A percentile compares a stretch with the other conserved stretches of the same genome.
These are phyloP conservation scores for Apocrypta bakeri DNA, from an alignment of 1,140 invertebrate genomes.

Conservation along the genomic window DNA sequence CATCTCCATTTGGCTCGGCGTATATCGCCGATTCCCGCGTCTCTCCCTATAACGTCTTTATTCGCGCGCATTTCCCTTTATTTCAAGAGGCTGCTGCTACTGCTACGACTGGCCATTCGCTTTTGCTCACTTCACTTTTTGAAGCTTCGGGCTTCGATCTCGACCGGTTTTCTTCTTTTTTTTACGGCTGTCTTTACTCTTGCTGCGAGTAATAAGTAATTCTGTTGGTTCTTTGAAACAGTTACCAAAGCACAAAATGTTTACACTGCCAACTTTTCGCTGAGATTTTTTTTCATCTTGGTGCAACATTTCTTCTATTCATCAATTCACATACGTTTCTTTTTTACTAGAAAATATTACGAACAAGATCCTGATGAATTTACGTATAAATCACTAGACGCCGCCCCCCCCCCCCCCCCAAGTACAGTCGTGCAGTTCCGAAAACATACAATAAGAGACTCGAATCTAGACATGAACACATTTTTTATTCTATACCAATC, in stretches of 20 bases:
- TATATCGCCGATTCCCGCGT: neutral
- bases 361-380: too few relatives aligned
- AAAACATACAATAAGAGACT: neutral
- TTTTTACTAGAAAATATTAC: too few relatives aligned
- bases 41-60: conserved; percentile 23
- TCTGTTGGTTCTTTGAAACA: neutral
- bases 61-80: conserved; percentile 13
- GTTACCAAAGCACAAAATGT: neutral
- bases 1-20: conserved; percentile 46
- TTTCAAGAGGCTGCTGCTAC: neutral
- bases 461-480: neutral
- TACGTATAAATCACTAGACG: too few relatives aligned
- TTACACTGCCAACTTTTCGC: neutral
- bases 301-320: neutral
- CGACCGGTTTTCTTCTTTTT: neutral
- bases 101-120: neutral
- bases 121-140: conserved; percentile 11
- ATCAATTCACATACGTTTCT: too few relatives aligned
- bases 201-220: neutral
- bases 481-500: neutral
- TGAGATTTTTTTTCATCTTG: neutral
- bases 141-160: conserved; percentile 12
- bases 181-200: conserved; percentile 2
- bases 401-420: too few relatives aligned
- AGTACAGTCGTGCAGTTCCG: too few relatives aligned